Conservation (phyloP, 2,888 invertebrate species). For the Polydrusus cervinus region DNA sequence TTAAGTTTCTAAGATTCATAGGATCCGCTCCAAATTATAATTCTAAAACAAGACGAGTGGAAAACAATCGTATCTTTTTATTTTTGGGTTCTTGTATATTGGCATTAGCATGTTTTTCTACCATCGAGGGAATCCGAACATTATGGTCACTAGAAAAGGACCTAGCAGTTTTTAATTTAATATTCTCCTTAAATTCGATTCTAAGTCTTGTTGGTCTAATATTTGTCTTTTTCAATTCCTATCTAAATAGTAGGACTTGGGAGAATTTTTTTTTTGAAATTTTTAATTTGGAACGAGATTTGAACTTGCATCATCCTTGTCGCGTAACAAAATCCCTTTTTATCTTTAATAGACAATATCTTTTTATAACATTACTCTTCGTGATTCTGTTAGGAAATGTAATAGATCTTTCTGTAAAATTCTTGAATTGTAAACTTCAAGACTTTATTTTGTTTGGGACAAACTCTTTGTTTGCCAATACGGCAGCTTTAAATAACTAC, state of each 20-base stretch:
- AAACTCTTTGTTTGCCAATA: background rate
- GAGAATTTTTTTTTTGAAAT: background rate
- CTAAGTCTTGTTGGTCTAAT: background rate
- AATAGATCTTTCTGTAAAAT: background rate
- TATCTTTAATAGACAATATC: slow-evolving; percentile 1
- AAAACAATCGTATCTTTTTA: background rate
- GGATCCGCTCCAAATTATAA: slow-evolving; percentile 24
- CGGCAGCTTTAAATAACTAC: background rate
- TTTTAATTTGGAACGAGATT: background rate
- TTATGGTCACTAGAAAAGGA: background rate
- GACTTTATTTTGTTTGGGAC: background rate
- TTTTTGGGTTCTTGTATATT: background rate
- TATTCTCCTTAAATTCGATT: background rate
- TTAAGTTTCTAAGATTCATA: slow-evolving; percentile 19
- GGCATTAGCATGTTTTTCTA: background rate
- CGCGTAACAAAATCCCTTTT: background rate
- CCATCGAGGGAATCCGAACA: background rate
- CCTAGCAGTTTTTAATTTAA: background rate
- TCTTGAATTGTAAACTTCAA: background rate
- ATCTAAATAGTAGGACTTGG: background rate
- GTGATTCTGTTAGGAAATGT: background rate
- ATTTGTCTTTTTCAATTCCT: background rate
- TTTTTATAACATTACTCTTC: background rate
- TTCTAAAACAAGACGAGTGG: background rate
- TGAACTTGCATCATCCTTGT: background rate